Evolutionary conservation across 2,888 invertebrate genomes (phyloP).

Genomic region (Lutraria lutraria): DNA sequence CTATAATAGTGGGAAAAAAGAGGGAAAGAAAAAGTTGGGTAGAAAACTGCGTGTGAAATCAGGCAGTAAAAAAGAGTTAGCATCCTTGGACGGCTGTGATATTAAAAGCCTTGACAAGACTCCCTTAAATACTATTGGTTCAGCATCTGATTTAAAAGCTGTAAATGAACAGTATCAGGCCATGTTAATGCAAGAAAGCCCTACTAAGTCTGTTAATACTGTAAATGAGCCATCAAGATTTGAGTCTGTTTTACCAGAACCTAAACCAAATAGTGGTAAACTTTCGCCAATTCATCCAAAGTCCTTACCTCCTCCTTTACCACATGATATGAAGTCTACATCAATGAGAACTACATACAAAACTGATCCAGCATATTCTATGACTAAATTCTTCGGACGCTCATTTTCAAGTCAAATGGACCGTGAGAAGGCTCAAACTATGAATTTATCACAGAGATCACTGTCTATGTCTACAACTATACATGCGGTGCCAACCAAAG

Average conservation of each 20-base stretch:
- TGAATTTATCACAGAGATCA: slow-evolving; percentile 74
- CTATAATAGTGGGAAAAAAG: slow-evolving; percentile 38
- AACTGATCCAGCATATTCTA: slow-evolving; percentile 73
- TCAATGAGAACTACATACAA: slow-evolving; percentile 78
- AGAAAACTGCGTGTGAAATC: slow-evolving; percentile 46
- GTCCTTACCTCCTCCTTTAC: slow-evolving; percentile 75
- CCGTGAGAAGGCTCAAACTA: slow-evolving; percentile 47
- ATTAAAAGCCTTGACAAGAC: slow-evolving; percentile 52
- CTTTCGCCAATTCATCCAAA: slow-evolving; percentile 74
- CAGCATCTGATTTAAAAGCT: slow-evolving; percentile 69
- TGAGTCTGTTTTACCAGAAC: slow-evolving; percentile 56
- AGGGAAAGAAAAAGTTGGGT: slow-evolving; percentile 58
- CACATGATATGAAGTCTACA: slow-evolving; percentile 75
- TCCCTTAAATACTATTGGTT: slow-evolving; percentile 63
- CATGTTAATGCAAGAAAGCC: slow-evolving; percentile 48
- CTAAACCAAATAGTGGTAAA: slow-evolving; percentile 64
- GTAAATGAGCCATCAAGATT: neutral
- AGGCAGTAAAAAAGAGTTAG: slow-evolving; percentile 37
- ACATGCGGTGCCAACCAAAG: slow-evolving; percentile 78
- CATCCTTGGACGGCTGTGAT: slow-evolving; percentile 56
- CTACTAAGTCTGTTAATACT: slow-evolving; percentile 20
- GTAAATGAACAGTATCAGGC: slow-evolving; percentile 67
- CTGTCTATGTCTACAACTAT: slow-evolving; percentile 73
- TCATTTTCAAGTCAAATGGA: slow-evolving; percentile 59
- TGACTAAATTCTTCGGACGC: slow-evolving; percentile 67